A percentile compares a stretch with the other conserved stretches of the same genome.
Conservation (phyloP, 2,113 vertebrate species). For the Gymnorhina tibicen region DNA sequence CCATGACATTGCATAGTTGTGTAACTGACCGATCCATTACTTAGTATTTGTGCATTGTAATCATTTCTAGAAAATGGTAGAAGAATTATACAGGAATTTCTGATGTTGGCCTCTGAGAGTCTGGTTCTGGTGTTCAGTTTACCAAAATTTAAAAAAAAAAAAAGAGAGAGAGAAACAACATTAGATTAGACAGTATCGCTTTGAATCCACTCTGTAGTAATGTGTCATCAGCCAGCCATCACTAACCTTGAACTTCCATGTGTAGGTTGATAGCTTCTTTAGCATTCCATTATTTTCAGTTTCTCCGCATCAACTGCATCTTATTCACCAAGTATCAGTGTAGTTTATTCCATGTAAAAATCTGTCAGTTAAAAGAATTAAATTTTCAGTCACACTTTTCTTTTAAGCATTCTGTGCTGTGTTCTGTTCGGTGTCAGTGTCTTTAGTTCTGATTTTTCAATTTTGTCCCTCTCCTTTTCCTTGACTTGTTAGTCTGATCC, state of each 20-base stretch:
- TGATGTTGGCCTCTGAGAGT: slow-evolving; percentile 6
- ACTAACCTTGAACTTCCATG: slow-evolving; percentile 73
- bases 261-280: slow-evolving; percentile 72
- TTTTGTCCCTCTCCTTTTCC: slow-evolving; percentile 94
- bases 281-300: slow-evolving; percentile 72
- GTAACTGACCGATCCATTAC: not conserved
- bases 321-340: slow-evolving; percentile 65
- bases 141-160: not conserved
- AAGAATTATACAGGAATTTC: not conserved
- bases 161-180: not conserved
- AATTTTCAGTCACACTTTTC: slow-evolving; percentile 75
- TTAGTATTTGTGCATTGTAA: slow-evolving; percentile 21
- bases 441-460: slow-evolving; percentile 90
- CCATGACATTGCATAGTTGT: not conserved
- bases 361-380: slow-evolving; percentile 68
- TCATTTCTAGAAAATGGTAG: slow-evolving; percentile 14
- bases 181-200: slow-evolving; percentile 51
- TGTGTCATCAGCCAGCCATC: slow-evolving; percentile 69
- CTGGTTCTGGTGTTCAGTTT: slow-evolving; percentile 56
- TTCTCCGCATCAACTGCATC: slow-evolving; percentile 64
- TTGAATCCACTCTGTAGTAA: slow-evolving; percentile 53
- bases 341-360: slow-evolving; percentile 71
- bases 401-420: slow-evolving; percentile 83
- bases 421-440: slow-evolving; percentile 79
- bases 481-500: slow-evolving; percentile 90